Evolutionary conservation across 2,113 vertebrate species (phyloP).

Genomic region (Phrynocephalus versicolor): DNA sequence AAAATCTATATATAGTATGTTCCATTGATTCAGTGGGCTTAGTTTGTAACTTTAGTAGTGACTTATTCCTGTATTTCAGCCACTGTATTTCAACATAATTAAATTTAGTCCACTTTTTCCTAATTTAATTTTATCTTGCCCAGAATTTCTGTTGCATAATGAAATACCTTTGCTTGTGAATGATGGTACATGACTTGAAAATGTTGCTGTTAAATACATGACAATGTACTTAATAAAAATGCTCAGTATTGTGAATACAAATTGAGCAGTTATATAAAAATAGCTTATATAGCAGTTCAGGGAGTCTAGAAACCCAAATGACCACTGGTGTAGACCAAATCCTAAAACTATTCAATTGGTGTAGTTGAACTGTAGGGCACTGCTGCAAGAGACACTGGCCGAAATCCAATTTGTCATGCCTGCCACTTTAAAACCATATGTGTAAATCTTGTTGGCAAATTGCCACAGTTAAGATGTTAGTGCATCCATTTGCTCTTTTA

Average conservation of each 20-base stretch:
- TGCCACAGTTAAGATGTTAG: no score
- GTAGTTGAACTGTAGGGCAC: background rate
- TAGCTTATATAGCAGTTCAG: background rate
- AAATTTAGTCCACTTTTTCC: background rate
- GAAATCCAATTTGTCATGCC: no score
- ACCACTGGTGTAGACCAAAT: background rate
- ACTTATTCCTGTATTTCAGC: no score
- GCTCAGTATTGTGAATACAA: no score
- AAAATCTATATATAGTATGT: no score
- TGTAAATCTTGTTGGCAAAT: no score
- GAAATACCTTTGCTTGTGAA: background rate
- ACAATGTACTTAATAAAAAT: no score
- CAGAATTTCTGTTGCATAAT: background rate
- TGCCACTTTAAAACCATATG: no score
- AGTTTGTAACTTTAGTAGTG: no score
- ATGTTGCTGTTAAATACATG: background rate
- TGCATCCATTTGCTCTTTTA: no score
- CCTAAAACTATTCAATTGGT: background rate
- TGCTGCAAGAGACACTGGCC: background rate
- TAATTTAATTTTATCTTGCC: background rate
- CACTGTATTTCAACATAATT: background rate
- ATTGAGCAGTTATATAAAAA: background rate
- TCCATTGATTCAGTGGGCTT: no score
- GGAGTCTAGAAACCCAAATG: background rate
- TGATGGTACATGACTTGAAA: background rate